Evolutionary conservation across 2,888 invertebrate species (phyloP), one percentile per base, ranked within the genome.

Genomic region (Drosophila mettleri): DNA sequence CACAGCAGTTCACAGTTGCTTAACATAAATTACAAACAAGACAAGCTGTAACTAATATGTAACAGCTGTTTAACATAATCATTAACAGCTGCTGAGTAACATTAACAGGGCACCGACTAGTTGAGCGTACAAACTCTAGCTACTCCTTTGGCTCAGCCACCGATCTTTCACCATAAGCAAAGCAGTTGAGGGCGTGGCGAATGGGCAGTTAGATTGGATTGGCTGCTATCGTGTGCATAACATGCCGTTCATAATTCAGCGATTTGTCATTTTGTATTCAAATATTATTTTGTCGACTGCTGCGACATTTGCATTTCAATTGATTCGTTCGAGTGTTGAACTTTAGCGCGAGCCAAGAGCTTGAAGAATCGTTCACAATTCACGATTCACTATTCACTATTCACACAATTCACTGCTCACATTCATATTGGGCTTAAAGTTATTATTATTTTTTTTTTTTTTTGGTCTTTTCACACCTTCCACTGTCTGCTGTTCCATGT

Each of bases 241-340:
- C 43, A 59, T 51, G 62, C 58, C 36, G 69, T 69, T 83, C 88
- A 85, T 88, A 85, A 86, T 73, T 88, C 86, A 86, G 49, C 80
- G 88, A 85, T 88, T 88, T 85, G 88, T 88, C 86, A 83, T 77
- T 85, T 71, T 85, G 84, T 83, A 88, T 85, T 86, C 72, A 85
- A 88, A 88, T 88, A 85, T 77, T 79, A 65, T 74, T 80, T 60
- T 55, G 29, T 53, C 59, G 43, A 54, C 60, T 58, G 73, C 55
- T 62, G 73, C 38, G 41, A 49, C 72, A 85, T 85, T 85, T 86
- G 86, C 85, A 85, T 85, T 65, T 88, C 85, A 85, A 85, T 85
- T 80, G 84, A 86, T 72, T 86, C 74, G 64, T 82, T 71, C 65
- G 86, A 78, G 71, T 75, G 76, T 65, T 86, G 86, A 85, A 87